These are phyloP conservation scores for Scaptomyza polygonia DNA, from an alignment of 2,888 invertebrate genomes.

Conservation along the genomic window DNA sequence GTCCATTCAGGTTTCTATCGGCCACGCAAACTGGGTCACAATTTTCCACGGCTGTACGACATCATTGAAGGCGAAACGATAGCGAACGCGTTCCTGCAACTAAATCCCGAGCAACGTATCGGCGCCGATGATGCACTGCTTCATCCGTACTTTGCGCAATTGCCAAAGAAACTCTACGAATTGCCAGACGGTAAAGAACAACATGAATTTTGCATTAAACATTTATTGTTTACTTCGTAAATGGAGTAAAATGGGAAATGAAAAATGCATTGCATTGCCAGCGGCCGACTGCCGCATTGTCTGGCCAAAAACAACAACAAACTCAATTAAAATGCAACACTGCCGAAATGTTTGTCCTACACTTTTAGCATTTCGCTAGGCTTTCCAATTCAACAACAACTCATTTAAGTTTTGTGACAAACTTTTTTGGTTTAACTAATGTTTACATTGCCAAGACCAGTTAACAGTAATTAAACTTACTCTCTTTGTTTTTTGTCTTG, in stretches of 20 bases:
- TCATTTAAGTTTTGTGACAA: constrained; percentile 69
- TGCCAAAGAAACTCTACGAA: constrained; percentile 95
- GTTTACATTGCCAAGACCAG: constrained; percentile 45
- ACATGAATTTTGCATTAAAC: constrained; percentile 17
- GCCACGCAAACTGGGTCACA: constrained; percentile 91
- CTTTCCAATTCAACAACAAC: constrained; percentile 6
- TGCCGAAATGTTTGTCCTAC: constrained; percentile 48
- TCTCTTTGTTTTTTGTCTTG: constrained; percentile 33
- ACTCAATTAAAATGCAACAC: constrained; percentile 62
- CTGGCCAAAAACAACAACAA: constrained; percentile 23
- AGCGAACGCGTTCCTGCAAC: constrained; percentile 92
- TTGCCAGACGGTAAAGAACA: constrained; percentile 95
- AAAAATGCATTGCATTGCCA: neutral
- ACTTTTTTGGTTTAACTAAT: constrained; percentile 52
- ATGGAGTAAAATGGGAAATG: constrained; percentile 54
- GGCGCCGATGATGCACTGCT: constrained; percentile 94
- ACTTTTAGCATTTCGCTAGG: constrained; percentile 23
- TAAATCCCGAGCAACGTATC: constrained; percentile 94
- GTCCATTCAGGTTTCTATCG: constrained; percentile 87
- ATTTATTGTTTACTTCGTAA: neutral
- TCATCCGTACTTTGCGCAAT: constrained; percentile 95
- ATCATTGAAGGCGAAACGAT: constrained; percentile 95
- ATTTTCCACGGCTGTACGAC: constrained; percentile 95
- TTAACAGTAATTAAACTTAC: constrained; percentile 63
- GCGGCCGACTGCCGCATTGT: constrained; percentile 42